Conservation (phyloP, 2,113 vertebrate genomes). For the Calonectris borealis region DNA sequence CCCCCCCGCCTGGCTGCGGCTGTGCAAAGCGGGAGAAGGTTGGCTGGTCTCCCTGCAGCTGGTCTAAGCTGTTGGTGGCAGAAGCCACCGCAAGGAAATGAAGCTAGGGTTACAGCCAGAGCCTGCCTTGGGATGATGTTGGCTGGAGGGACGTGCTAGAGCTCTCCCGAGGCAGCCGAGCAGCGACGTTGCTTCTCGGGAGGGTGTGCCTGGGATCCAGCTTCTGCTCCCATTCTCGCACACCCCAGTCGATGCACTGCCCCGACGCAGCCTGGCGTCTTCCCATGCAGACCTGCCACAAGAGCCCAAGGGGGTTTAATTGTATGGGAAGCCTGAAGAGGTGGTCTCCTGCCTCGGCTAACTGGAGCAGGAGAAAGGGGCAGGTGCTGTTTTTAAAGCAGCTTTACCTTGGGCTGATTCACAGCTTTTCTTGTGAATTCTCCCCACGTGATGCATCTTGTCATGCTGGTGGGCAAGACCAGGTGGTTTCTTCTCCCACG, state of each 20-base stretch:
- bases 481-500: neutral
- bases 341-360: neutral
- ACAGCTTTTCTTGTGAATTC: neutral
- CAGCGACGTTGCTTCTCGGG: no score
- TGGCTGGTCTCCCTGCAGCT: neutral
- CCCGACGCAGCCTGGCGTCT: neutral
- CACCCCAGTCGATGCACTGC: no score
- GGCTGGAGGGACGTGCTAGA: neutral
- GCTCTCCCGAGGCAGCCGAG: neutral
- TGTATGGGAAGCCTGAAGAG: neutral
- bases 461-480: neutral
- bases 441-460: neutral
- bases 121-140: neutral
- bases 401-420: neutral
- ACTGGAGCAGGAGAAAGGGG: neutral
- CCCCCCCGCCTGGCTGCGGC: neutral
- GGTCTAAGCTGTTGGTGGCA: neutral
- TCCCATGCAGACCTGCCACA: neutral
- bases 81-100: neutral
- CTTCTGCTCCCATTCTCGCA: neutral
- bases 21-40: neutral
- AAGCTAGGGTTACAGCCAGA: no score
- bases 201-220: neutral
- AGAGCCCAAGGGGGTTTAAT: neutral
- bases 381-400: neutral